Evolutionary conservation across 2,888 invertebrate species (phyloP).

Genomic region (Gisinianus flammeolus): DNA sequence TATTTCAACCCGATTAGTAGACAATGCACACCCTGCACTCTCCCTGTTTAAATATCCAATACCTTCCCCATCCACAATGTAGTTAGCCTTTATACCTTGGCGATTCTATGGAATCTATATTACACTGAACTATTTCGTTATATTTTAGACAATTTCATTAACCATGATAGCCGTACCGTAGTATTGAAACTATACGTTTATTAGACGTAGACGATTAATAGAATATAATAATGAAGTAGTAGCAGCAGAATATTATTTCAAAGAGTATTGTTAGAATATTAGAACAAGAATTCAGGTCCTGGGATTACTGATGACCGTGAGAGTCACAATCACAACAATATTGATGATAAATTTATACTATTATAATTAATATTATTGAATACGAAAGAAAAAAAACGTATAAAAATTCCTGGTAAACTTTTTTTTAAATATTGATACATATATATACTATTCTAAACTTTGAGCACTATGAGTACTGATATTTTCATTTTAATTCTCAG

Average conservation of each 20-base stretch:
- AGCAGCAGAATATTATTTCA: background rate
- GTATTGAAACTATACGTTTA: no score
- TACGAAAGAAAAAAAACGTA: conserved; percentile 2
- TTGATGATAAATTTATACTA: background rate
- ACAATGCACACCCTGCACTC: conserved; percentile 1
- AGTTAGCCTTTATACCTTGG: background rate
- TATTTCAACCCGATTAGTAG: conserved; percentile 2
- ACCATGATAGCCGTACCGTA: no score
- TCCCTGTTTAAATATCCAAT: background rate
- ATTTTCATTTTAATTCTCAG: conserved; percentile 25
- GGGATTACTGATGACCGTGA: background rate
- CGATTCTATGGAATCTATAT: no score
- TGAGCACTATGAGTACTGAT: conserved; percentile 23
- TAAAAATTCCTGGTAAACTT: background rate
- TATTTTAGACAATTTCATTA: no score
- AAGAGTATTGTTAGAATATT: background rate
- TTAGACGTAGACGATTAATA: no score
- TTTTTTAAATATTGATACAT: background rate
- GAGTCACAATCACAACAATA: background rate
- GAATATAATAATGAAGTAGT: no score
- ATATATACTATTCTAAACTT: background rate
- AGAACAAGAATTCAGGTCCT: background rate
- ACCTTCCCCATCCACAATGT: background rate
- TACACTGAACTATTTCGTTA: no score
- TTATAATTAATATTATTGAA: background rate